Evolutionary conservation across 1,140 invertebrate genomes (phyloP), one percentile per base, ranked within the genome.

Genomic region (Phymorhynchus buccinoides): DNA sequence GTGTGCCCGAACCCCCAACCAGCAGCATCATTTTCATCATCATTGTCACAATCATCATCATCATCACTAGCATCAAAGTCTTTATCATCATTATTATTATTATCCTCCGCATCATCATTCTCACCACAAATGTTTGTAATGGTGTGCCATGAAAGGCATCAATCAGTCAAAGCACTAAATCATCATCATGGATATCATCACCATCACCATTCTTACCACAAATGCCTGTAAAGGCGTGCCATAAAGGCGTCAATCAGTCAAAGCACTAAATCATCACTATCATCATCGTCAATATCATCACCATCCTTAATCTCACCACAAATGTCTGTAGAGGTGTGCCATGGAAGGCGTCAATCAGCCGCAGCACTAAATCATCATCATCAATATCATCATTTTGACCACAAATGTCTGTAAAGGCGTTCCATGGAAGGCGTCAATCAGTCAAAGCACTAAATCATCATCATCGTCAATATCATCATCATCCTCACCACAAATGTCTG

Each of bases 391-490:
- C n/a, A 12, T 27, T 37, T 16, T 90, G 90, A 95, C 94, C 83
- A 92, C 93, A 87, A 99, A 99, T 39, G 97, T 98, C 91, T 99
- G 98, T 48, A 99, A 93, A 22, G 98, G 97, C 48, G 96, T 97
- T 22, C 99, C 99, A 94, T 98, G 96, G 91, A 99, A 99, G 44
- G 98, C 97, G 95, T 99, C 98, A n/a, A 99, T 96, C 35, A 99
- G 94, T 77, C 97, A 94, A 86, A 99, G 98, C 32, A 98, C 96
- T 83, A 97, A 97, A 52, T 98, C 98, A 94, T 99, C n/a, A n/a
- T n/a, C n/a, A n/a, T n/a, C n/a, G n/a, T n/a, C n/a, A n/a, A n/a
- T n/a, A n/a, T n/a, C n/a, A n/a, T n/a, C n/a, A n/a, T n/a, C n/a
- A n/a, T n/a, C n/a, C 35, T 90, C 90, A 95, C 94, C 83, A 92